phyloP scores from a whole-genome alignment of 2,113 vertebrate species.

The Mystacornis crossleyi region DNA sequence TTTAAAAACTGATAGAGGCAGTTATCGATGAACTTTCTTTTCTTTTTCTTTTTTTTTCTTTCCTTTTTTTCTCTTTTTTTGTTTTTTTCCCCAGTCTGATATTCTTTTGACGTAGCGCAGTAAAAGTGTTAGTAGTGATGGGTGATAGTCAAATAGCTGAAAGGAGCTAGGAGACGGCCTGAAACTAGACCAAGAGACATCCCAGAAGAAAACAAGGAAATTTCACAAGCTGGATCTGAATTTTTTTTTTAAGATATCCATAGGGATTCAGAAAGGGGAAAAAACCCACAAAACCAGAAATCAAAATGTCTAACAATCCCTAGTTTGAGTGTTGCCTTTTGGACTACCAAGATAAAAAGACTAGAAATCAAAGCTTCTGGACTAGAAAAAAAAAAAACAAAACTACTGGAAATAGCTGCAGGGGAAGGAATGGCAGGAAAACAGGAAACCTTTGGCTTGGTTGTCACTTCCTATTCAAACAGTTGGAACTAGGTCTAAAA shows the following conservation, averaged over 20 bases:
- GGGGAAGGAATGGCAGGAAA: not conserved
- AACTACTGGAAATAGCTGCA: not conserved
- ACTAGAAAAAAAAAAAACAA: not conserved
- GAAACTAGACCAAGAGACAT: not conserved
- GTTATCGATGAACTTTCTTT: not conserved
- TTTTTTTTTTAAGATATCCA: accelerated
- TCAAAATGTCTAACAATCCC: not conserved
- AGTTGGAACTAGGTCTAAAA: not conserved
- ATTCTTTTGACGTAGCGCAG: accelerated
- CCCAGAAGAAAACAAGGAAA: not conserved
- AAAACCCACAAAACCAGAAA: not conserved
- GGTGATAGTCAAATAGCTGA: not conserved
- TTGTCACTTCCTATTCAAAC: not conserved
- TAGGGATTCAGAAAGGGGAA: not conserved
- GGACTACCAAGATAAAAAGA: not conserved
- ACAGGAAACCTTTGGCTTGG: not conserved
- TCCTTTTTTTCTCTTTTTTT: too few species aligned
- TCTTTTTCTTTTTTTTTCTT: too few species aligned
- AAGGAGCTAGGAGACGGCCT: not conserved
- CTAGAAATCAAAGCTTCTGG: not conserved
- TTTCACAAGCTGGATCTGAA: not conserved
- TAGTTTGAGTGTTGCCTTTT: not conserved
- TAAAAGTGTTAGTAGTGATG: not conserved
- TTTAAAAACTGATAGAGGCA: accelerated
- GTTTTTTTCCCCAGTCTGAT: too few species aligned